A percentile compares a stretch with the other conserved stretches of the same genome.
Conservation (phyloP, 2,113 vertebrate genomes). For the Crotalus tigris region DNA sequence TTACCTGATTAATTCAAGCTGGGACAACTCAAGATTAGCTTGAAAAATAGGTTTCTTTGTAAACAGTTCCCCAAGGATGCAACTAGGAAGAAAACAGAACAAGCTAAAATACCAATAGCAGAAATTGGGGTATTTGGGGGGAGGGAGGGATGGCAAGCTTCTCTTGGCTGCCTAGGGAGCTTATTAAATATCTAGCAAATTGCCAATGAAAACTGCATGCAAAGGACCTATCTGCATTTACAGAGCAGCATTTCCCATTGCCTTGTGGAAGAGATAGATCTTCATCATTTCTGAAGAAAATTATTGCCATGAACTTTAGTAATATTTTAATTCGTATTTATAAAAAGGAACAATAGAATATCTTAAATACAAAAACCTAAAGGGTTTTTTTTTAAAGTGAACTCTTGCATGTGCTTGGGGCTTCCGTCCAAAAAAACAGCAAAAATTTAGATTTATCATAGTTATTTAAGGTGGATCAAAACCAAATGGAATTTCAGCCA, state of each 20-base stretch:
- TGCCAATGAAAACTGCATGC: slow-evolving; percentile 51
- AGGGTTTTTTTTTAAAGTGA: neutral
- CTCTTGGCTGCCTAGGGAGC: slow-evolving; percentile 23
- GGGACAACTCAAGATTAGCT: slow-evolving; percentile 96
- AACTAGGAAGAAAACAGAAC: slow-evolving; percentile 74
- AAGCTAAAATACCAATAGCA: slow-evolving; percentile 46
- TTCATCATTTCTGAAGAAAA: slow-evolving; percentile 32
- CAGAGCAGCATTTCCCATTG: neutral
- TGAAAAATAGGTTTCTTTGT: slow-evolving; percentile 99
- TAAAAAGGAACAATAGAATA: neutral
- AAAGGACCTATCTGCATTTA: slow-evolving; percentile 9
- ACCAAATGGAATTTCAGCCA: neutral
- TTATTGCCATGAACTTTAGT: neutral
- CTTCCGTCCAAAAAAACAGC: neutral
- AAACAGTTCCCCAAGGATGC: slow-evolving; percentile 97
- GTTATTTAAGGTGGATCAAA: neutral
- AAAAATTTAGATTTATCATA: neutral
- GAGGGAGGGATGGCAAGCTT: neutral
- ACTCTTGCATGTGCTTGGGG: neutral
- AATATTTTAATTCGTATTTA: neutral
- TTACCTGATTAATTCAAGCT: slow-evolving; percentile 97
- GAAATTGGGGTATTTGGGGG: slow-evolving; percentile 39
- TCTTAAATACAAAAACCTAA: neutral
- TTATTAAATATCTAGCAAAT: slow-evolving; percentile 29
- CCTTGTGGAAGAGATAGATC: neutral